Conservation (phyloP, 2,113 vertebrate species). For the Nycticebus coucang region DNA sequence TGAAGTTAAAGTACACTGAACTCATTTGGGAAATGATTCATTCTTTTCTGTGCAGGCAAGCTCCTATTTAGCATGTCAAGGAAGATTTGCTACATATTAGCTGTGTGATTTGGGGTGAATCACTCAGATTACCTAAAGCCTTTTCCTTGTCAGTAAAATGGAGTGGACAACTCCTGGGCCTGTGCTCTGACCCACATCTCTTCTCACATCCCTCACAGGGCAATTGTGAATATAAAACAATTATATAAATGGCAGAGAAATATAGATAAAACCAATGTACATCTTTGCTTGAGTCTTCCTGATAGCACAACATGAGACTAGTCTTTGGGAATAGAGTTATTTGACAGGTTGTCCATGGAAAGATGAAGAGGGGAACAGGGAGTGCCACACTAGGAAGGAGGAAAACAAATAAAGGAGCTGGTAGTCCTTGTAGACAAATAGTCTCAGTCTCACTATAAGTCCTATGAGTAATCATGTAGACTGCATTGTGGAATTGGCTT, state of each 20-base stretch:
- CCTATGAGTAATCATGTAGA: not conserved
- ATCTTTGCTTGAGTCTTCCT: not conserved
- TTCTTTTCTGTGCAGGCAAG: conserved; percentile 54
- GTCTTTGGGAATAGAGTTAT: not conserved
- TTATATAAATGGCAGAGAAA: not conserved
- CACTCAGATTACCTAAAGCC: conserved; percentile 49
- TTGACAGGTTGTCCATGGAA: not conserved
- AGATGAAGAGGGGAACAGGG: not conserved
- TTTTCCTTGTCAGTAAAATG: conserved; percentile 51
- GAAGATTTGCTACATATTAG: conserved; percentile 56
- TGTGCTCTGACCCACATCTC: not conserved
- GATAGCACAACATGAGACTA: not conserved
- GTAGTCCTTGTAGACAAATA: not conserved
- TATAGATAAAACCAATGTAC: not conserved
- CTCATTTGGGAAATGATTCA: conserved; percentile 60
- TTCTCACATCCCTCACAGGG: not conserved
- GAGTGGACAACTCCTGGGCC: conserved; percentile 24
- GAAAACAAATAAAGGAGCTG: not conserved
- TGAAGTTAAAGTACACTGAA: conserved; percentile 55
- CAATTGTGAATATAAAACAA: not conserved
- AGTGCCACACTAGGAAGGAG: not conserved
- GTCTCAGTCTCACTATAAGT: not conserved
- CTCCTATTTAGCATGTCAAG: conserved; percentile 69
- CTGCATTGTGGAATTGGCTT: not conserved
- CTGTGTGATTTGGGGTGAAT: conserved; percentile 57